phyloP scores from a whole-genome alignment of 2,888 invertebrate genomes.

The Spisula subtruncata region DNA sequence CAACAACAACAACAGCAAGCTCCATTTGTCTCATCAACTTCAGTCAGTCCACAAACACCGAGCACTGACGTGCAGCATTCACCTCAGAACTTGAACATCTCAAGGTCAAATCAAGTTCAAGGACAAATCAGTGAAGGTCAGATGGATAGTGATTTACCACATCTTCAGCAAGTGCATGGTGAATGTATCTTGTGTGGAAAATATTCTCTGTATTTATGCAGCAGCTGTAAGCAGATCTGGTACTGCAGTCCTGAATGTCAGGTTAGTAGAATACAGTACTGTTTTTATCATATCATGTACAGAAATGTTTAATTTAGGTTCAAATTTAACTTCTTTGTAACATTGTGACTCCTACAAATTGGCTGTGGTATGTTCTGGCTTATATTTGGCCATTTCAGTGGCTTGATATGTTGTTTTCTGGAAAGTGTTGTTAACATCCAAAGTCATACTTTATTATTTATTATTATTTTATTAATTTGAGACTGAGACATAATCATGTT shows the following conservation, averaged over 20 bases:
- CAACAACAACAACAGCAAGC: neutral
- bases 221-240: slow-evolving; percentile 90
- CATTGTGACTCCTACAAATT: too few species aligned
- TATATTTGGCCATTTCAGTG: too few species aligned
- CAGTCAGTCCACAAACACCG: neutral
- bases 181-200: slow-evolving; percentile 79
- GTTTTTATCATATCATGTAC: too few species aligned
- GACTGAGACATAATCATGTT: too few species aligned
- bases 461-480: too few species aligned
- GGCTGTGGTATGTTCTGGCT: too few species aligned
- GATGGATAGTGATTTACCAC: slow-evolving; percentile 49
- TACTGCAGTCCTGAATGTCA: slow-evolving; percentile 97
- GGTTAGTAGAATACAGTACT: slow-evolving; percentile 91
- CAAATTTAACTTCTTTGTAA: too few species aligned
- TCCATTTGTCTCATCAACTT: neutral
- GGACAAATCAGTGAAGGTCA: slow-evolving; percentile 10
- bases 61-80: neutral
- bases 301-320: too few species aligned
- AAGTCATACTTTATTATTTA: too few species aligned
- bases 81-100: neutral
- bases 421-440: too few species aligned
- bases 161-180: slow-evolving; percentile 75
- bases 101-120: slow-evolving; percentile 40
- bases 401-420: too few species aligned
- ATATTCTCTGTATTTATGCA: slow-evolving; percentile 80